Evolutionary conservation across 2,113 vertebrate species (phyloP).

Genomic region (Brachyhypopomus gauderio): DNA sequence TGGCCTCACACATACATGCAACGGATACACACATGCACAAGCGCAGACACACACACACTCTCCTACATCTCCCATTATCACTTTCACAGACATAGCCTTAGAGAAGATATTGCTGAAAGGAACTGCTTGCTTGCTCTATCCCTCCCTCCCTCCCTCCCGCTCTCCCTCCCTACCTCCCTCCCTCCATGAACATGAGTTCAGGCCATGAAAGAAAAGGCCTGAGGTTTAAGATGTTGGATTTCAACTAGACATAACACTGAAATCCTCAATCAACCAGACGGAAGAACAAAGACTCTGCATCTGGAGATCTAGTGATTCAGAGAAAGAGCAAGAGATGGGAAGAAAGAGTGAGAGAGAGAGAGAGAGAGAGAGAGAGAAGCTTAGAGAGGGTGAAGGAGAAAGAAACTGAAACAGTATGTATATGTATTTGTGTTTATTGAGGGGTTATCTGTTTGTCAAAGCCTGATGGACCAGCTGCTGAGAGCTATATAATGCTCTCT

Average conservation of each 20-base stretch:
- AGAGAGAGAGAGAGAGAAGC: neutral
- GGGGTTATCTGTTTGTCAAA: conserved; percentile 23
- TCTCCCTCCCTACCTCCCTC: neutral
- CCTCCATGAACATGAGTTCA: conserved; percentile 35
- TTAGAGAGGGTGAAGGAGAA: neutral
- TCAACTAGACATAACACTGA: conserved; percentile 46
- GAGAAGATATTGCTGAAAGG: conserved; percentile 32
- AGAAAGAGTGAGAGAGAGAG: conserved; percentile 6
- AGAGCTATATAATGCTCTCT: neutral
- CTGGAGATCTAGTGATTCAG: neutral
- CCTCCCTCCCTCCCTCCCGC: neutral
- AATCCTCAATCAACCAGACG: conserved; percentile 50
- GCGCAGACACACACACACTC: conserved; percentile 14
- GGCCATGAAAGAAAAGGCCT: conserved; percentile 36
- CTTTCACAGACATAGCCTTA: conserved; percentile 40
- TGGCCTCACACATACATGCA: neutral
- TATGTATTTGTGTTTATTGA: neutral
- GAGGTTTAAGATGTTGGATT: conserved; percentile 35
- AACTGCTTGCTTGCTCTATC: neutral
- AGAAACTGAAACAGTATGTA: neutral
- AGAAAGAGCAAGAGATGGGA: neutral
- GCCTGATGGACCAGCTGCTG: neutral
- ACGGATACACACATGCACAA: conserved; percentile 5
- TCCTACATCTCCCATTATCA: conserved; percentile 42
- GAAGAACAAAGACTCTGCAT: conserved; percentile 43